phyloP scores from a whole-genome alignment of 2,888 invertebrate genomes.

The Malthinus seriepunctatus region DNA sequence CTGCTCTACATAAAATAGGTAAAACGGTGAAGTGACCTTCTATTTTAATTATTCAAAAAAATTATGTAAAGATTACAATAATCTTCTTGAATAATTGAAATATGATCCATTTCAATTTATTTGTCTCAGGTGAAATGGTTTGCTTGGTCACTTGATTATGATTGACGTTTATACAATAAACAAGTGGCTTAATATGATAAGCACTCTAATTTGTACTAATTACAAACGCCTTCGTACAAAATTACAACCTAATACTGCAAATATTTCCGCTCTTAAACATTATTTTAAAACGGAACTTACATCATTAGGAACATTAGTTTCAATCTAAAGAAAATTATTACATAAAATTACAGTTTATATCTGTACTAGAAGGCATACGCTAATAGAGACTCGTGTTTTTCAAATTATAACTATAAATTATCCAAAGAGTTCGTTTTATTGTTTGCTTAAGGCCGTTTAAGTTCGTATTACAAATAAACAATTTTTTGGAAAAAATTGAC shows the following conservation, averaged over 20 bases:
- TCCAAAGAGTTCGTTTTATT: too few species aligned
- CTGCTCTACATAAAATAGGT: too few species aligned
- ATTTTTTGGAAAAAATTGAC: too few species aligned
- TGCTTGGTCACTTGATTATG: neutral
- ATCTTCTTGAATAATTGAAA: too few species aligned
- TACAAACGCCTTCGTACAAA: slow-evolving; percentile 5
- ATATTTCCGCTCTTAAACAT: slow-evolving; percentile 11
- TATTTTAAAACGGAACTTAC: slow-evolving; percentile 8
- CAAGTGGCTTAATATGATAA: slow-evolving; percentile 9
- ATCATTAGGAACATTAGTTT: slow-evolving; percentile 14
- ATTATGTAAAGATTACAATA: too few species aligned
- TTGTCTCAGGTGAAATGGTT: too few species aligned
- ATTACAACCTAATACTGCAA: slow-evolving; percentile 11
- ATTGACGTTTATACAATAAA: slow-evolving; percentile 9
- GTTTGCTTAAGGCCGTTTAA: too few species aligned
- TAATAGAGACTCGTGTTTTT: neutral
- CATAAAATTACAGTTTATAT: slow-evolving; percentile 12
- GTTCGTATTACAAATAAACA: too few species aligned
- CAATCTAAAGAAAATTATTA: slow-evolving; percentile 16
- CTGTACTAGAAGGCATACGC: slow-evolving; percentile 8
- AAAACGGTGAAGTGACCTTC: too few species aligned
- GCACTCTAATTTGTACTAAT: slow-evolving; percentile 11
- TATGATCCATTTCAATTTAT: too few species aligned
- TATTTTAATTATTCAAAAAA: too few species aligned
- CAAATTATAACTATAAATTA: too few species aligned